Evolutionary conservation across 2,113 vertebrate species (phyloP).

Genomic region (Vulpes lagopus): DNA sequence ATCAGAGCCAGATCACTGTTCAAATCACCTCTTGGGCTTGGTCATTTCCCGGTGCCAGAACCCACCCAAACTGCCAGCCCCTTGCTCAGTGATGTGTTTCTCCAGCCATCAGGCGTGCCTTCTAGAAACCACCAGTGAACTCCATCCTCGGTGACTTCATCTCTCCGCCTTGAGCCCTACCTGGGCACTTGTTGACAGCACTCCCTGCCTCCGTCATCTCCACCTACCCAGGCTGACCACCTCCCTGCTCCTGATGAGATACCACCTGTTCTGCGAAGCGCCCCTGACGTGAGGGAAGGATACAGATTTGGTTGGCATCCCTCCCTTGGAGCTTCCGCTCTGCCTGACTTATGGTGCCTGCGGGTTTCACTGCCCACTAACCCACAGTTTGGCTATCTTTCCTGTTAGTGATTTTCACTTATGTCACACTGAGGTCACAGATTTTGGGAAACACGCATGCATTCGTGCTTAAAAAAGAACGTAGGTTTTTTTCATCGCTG

Average conservation of each 20-base stretch:
- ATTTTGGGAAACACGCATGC: neutral
- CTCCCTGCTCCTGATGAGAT: accelerated
- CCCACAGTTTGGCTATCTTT: neutral
- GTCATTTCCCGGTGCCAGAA: accelerated
- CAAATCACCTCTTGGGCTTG: neutral
- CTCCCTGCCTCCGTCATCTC: accelerated
- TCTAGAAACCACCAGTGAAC: neutral
- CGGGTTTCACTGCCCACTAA: neutral
- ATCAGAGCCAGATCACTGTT: neutral
- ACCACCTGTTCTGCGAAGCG: accelerated
- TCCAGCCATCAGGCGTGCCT: too few species aligned
- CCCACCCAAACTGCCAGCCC: accelerated
- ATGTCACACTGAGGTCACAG: neutral
- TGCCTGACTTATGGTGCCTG: accelerated
- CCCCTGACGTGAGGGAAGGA: neutral
- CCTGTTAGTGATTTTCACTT: neutral
- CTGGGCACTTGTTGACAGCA: accelerated
- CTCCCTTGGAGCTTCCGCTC: neutral
- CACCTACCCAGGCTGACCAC: accelerated
- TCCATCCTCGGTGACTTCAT: accelerated
- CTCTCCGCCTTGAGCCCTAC: accelerated
- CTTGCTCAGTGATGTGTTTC: too few species aligned
- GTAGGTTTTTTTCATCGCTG: neutral
- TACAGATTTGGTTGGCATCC: neutral
- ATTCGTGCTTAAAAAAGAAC: accelerated